Conservation (phyloP, 2,113 vertebrate species). For the Takifugu flavidus region DNA sequence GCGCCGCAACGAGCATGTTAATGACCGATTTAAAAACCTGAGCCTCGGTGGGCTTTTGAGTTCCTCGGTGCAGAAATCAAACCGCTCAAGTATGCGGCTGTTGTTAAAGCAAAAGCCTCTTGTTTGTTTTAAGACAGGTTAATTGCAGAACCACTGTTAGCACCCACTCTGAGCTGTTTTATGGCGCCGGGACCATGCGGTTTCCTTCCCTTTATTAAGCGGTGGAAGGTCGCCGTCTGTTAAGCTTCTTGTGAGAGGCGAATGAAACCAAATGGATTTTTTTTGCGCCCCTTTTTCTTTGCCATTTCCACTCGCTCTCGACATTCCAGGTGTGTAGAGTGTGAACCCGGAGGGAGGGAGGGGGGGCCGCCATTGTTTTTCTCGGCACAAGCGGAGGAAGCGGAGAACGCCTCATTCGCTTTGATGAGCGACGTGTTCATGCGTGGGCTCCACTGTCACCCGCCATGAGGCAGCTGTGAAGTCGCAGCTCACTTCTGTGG, state of each 20-base stretch:
- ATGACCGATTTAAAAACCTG: conserved; percentile 60
- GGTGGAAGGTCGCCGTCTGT: conserved; percentile 66
- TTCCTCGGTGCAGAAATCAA: conserved; percentile 45
- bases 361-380: conserved; percentile 56
- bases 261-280: conserved; percentile 57
- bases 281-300: conserved; percentile 5
- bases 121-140: conserved; percentile 71
- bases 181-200: conserved; percentile 39
- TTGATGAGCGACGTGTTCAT: conserved; percentile 70
- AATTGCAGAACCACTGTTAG: conserved; percentile 62
- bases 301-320: conserved; percentile 40
- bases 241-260: conserved; percentile 57
- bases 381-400: conserved; percentile 43
- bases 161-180: conserved; percentile 53
- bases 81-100: conserved; percentile 49
- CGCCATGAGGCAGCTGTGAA: conserved; percentile 69
- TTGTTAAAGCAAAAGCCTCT: conserved; percentile 57
- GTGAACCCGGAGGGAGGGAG: conserved; percentile 1
- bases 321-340: conserved; percentile 64
- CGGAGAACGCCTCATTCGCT: conserved; percentile 64
- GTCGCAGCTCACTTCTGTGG: conserved; percentile 44
- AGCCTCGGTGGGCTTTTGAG: conserved; percentile 53
- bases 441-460: conserved; percentile 70
- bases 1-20: conserved; percentile 54
- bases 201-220: conserved; percentile 55